Percentiles rank a stretch among this genome's conserved stretches.
phyloP scores from a whole-genome alignment of 1,140 invertebrate genomes.

The Notospermus geniculatus region DNA sequence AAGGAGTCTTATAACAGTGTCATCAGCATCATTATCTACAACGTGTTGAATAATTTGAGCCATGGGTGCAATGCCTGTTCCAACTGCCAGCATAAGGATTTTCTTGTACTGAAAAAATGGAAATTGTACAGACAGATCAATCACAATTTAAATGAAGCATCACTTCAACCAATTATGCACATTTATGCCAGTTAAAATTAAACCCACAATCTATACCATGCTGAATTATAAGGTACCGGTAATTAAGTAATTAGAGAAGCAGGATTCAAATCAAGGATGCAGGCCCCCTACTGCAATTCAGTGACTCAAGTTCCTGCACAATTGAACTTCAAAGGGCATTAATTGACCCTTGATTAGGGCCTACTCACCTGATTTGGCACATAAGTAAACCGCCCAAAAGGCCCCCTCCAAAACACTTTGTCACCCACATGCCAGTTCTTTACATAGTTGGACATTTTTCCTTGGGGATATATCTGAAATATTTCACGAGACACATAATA shows the following conservation, averaged over 20 bases:
- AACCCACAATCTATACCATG: too few species aligned
- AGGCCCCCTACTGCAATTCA: too few species aligned
- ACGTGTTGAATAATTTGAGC: slow-evolving; percentile 63
- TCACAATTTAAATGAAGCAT: too few species aligned
- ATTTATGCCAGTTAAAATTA: too few species aligned
- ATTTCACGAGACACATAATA: neutral
- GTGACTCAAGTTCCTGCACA: too few species aligned
- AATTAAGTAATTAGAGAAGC: too few species aligned
- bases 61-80: slow-evolving; percentile 70
- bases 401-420: slow-evolving; percentile 64
- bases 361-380: slow-evolving; percentile 53
- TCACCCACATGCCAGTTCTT: slow-evolving; percentile 58
- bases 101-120: slow-evolving; percentile 32
- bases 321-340: too few species aligned
- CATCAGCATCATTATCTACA: slow-evolving; percentile 65
- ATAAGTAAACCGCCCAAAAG: slow-evolving; percentile 64
- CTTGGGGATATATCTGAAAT: slow-evolving; percentile 60
- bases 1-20: slow-evolving; percentile 61
- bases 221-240: too few species aligned
- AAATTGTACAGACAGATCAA: too few species aligned
- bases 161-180: too few species aligned
- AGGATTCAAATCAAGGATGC: too few species aligned
- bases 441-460: slow-evolving; percentile 64
- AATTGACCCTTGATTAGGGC: too few species aligned
- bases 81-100: slow-evolving; percentile 66